Evolutionary conservation across 1,140 invertebrate genomes (phyloP).

Genomic region (Hylyphantes graminicola): DNA sequence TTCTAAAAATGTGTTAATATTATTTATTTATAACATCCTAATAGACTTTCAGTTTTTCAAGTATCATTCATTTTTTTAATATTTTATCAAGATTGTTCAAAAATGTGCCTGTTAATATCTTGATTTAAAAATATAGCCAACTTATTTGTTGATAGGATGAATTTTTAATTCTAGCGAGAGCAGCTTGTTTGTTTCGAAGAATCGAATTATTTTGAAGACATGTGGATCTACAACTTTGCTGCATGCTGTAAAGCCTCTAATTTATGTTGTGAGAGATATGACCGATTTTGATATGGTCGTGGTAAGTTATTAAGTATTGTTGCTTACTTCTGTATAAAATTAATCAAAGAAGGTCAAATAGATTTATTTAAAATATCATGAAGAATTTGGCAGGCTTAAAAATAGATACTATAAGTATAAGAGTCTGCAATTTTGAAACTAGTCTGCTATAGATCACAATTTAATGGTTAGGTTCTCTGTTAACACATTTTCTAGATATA

Average conservation of each 20-base stretch:
- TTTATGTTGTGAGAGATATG: constrained; percentile 85
- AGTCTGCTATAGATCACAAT: too few species aligned
- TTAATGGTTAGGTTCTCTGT: too few species aligned
- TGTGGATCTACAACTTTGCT: constrained; percentile 98
- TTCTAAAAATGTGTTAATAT: neutral
- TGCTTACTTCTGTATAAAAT: constrained; percentile 4
- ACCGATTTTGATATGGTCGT: constrained; percentile 84
- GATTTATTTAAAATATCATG: too few species aligned
- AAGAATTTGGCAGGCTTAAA: too few species aligned
- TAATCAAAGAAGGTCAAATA: too few species aligned
- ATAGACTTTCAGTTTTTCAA: neutral
- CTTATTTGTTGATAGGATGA: neutral
- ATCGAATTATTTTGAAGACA: constrained; percentile 96
- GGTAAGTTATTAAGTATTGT: constrained; percentile 69
- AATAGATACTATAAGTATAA: too few species aligned
- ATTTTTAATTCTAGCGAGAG: constrained; percentile 82
- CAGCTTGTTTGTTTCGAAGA: constrained; percentile 96
- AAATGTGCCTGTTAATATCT: neutral
- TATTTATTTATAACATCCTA: neutral
- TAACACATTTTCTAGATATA: too few species aligned
- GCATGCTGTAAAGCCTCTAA: constrained; percentile 85
- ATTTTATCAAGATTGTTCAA: neutral
- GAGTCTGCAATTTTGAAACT: too few species aligned
- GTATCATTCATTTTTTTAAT: neutral
- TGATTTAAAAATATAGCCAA: neutral